Base-by-base conservation (phyloP, 2,888 invertebrate genomes). In the Cremastinae sp. region DNA sequence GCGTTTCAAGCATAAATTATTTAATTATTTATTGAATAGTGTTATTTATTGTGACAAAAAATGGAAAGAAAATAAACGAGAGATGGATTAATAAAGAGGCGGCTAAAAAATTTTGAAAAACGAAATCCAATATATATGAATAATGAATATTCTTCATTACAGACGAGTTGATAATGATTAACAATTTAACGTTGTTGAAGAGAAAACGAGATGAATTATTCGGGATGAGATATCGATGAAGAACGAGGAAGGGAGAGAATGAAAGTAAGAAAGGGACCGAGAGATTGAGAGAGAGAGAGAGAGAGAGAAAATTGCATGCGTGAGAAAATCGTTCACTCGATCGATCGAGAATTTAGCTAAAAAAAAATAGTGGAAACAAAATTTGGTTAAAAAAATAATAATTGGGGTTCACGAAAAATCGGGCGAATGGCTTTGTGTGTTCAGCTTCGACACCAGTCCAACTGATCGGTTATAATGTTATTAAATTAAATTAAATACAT, bases 101-200 rank as follows among this genome's bases (percentile, higher is more conserved):
- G 65, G 51, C 58, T 16, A 62, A 70, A 70, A 55, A 56, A n/a
- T n/a, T 51, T 41, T 78, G 79, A 72, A 79, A 71, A 79, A 82
- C 72, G 80, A 80, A 79, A 83, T 74, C 79, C 79, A 82, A 77
- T 83, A 83, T 83, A 85, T 4, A 45, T 8, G 8, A 2, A 49
- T 20, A 49, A 49, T 22, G 9, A 10, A n/a, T 64, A 64, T 83
- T 85, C 82, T 81, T 84, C 81, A 80, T 82, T 83, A 79, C 79
- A 81, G 83, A 84, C 77, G 82, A 85, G 80, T 82, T 85, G 86
- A 83, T 84, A 84, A 85, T 84, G n/a, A 84, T 83, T 81, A 83
- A 80, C 82, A 81, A 84, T 83, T 83, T 81, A 83, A 83, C 75
- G 80, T 85, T 86, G 85, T 87, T 85, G 80, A 82, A 83, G 78